These are phyloP conservation scores for Conops quadrifasciatus DNA, from an alignment of 2,888 invertebrate species.

Conservation along the genomic window DNA sequence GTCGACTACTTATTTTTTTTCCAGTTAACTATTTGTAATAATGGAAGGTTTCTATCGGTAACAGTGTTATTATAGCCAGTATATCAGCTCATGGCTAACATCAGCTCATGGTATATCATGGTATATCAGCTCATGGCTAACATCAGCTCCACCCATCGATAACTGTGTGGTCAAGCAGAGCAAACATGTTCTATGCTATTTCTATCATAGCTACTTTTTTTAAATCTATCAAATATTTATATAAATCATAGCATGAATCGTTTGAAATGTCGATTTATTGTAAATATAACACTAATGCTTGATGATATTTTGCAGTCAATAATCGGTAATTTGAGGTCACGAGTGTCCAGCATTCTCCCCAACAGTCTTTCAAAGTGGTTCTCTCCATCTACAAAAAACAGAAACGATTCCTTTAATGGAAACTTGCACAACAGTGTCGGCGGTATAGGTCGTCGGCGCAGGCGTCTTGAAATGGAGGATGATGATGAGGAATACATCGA, in stretches of 20 bases:
- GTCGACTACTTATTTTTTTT: too few relatives aligned
- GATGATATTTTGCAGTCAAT: slow-evolving; percentile 57
- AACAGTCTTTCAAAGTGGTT: slow-evolving; percentile 62
- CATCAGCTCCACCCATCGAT: too few relatives aligned
- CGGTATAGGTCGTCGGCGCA: slow-evolving; percentile 49
- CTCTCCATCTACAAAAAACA: slow-evolving; percentile 52
- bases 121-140: too few relatives aligned
- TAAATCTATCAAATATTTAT: background rate
- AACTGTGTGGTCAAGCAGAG: too few relatives aligned
- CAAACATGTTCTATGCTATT: too few relatives aligned
- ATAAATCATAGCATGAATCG: too few relatives aligned
- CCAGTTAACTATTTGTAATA: too few relatives aligned
- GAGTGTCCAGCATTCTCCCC: slow-evolving; percentile 61
- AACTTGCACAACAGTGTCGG: slow-evolving; percentile 37
- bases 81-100: too few relatives aligned
- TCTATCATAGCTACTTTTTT: background rate
- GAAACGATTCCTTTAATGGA: slow-evolving; percentile 44
- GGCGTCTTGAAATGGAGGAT: slow-evolving; percentile 53
- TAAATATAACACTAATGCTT: slow-evolving; percentile 32
- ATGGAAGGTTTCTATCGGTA: too few relatives aligned
- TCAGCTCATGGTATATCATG: too few relatives aligned
- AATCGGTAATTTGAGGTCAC: slow-evolving; percentile 61
- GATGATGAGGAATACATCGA: slow-evolving; percentile 47
- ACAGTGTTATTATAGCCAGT: too few relatives aligned
- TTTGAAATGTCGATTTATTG: background rate